A percentile compares a stretch with the other conserved stretches of the same genome.
Conservation (phyloP, 2,113 vertebrate genomes). For the Egretta garzetta region DNA sequence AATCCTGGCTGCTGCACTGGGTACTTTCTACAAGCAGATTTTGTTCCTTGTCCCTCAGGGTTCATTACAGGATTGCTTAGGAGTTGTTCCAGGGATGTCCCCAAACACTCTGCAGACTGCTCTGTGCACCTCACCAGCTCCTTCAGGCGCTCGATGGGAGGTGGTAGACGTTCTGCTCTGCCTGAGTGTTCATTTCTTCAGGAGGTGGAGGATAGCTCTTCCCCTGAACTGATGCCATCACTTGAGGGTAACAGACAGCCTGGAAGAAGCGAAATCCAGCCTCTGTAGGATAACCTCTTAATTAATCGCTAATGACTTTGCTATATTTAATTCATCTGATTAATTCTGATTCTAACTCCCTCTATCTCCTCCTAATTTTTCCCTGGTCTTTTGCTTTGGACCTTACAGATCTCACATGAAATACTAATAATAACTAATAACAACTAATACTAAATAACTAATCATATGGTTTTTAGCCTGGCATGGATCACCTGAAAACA, state of each 20-base stretch:
- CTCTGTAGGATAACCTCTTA: background rate
- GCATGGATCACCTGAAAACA: background rate
- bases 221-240: background rate
- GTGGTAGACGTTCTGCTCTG: background rate
- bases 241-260: background rate
- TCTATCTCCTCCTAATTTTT: background rate
- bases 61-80: background rate
- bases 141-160: accelerated
- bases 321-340: background rate
- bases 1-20: background rate
- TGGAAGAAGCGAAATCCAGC: background rate
- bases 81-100: background rate
- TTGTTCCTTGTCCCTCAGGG: background rate
- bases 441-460: too few species aligned
- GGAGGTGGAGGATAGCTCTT: background rate
- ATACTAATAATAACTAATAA: background rate
- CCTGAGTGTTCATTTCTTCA: background rate
- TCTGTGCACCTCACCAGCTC: accelerated
- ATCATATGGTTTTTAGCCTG: background rate
- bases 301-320: background rate
- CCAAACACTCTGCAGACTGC: too few species aligned
- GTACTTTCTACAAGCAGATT: background rate
- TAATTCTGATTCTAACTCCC: background rate
- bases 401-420: background rate
- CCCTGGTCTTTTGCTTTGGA: background rate